Conservation (phyloP, 2,888 invertebrate genomes). For the Helobdella robusta region DNA sequence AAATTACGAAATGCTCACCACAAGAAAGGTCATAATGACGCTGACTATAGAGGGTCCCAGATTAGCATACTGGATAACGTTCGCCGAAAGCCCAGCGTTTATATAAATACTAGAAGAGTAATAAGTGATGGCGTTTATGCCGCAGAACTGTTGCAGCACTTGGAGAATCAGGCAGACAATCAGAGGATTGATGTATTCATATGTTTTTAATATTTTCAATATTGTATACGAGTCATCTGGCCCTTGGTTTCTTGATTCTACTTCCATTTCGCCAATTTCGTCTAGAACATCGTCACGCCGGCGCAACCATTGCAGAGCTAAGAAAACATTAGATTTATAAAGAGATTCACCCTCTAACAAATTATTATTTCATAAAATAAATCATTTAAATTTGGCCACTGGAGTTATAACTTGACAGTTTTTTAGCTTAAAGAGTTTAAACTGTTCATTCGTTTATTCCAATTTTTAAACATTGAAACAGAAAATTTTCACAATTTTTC, state of each 20-base stretch:
- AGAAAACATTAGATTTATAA: too few relatives aligned
- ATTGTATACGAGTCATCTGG: conserved; percentile 19
- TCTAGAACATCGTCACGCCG: conserved; percentile 76
- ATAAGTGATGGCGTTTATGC: conserved; percentile 93
- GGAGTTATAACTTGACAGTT: too few relatives aligned
- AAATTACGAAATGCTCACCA: too few relatives aligned
- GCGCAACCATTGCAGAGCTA: conserved; percentile 60
- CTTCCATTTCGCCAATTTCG: conserved; percentile 94
- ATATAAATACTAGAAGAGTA: conserved; percentile 86
- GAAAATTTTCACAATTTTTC: too few relatives aligned
- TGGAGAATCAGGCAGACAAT: conserved; percentile 92
- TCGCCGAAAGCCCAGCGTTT: conserved; percentile 70
- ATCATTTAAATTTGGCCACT: too few relatives aligned
- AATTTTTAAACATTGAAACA: too few relatives aligned
- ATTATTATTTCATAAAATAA: too few relatives aligned
- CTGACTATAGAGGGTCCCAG: conserved; percentile 89
- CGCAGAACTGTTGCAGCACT: conserved; percentile 89
- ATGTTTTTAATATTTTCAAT: conserved; percentile 57
- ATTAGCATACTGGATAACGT: conserved; percentile 85
- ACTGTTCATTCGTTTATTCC: too few relatives aligned
- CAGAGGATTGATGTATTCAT: conserved; percentile 78
- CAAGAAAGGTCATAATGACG: conserved; percentile 85
- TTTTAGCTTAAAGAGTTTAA: too few relatives aligned
- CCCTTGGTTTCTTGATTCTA: conserved; percentile 56
- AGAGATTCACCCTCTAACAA: too few relatives aligned